phyloP scores from a whole-genome alignment of 1,140 invertebrate genomes.

The Drosophila auraria region DNA sequence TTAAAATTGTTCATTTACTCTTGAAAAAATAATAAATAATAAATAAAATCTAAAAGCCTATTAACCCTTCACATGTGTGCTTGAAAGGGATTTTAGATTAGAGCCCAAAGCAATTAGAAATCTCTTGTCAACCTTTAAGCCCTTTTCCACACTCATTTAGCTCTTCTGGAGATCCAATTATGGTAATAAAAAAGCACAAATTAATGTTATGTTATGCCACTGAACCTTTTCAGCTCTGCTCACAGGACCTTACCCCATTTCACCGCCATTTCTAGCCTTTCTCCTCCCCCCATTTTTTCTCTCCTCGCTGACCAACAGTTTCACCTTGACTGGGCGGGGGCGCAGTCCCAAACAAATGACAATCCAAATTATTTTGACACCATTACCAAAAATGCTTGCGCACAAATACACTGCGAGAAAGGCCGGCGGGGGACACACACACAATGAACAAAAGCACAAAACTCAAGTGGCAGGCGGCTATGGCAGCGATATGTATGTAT shows the following conservation, averaged over 20 bases:
- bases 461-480: constrained; percentile 51
- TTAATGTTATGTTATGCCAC: background rate
- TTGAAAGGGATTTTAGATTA: background rate
- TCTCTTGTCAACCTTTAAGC: background rate
- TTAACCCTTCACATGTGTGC: background rate
- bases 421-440: background rate
- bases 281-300: background rate
- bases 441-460: constrained; percentile 37
- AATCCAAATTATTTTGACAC: constrained; percentile 81
- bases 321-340: constrained; percentile 41
- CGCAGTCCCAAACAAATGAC: constrained; percentile 67
- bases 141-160: background rate
- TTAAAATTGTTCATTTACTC: too few species aligned
- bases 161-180: background rate
- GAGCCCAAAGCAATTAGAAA: background rate
- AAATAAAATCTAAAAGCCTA: background rate
- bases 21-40: background rate
- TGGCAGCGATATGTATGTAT: constrained; percentile 5
- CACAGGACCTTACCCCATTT: background rate
- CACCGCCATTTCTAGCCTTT: background rate
- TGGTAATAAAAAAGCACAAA: constrained; percentile 3
- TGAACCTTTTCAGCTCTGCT: constrained; percentile 1
- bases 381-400: constrained; percentile 68
- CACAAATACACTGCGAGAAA: constrained; percentile 7
- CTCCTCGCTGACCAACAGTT: constrained; percentile 18